phyloP scores from a whole-genome alignment of 2,113 vertebrate genomes.

The Actinemys pallida region DNA sequence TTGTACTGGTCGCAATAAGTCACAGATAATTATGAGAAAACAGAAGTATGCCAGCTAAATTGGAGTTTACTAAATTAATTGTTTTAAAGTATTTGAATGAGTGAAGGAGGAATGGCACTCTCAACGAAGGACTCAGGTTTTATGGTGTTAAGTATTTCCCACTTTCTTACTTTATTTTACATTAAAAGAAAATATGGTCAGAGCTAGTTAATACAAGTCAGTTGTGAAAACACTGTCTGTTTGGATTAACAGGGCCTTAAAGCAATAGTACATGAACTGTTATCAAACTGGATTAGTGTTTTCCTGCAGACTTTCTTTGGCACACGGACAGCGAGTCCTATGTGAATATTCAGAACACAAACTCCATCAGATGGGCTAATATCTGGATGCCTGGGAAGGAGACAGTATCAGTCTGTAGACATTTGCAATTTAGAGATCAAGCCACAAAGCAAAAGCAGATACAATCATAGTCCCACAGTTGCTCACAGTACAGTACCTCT shows the following conservation, averaged over 20 bases:
- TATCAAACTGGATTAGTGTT: background rate
- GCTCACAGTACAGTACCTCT: background rate
- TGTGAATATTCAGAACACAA: background rate
- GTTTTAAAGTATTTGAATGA: background rate
- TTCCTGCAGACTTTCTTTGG: background rate
- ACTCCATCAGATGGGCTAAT: background rate
- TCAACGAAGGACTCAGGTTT: background rate
- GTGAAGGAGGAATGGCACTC: background rate
- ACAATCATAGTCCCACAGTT: background rate
- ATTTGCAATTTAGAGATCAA: background rate
- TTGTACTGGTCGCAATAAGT: background rate
- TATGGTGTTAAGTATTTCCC: background rate
- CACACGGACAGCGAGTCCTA: background rate
- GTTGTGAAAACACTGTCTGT: background rate
- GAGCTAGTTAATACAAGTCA: background rate
- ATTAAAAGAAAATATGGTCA: background rate
- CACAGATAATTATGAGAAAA: background rate
- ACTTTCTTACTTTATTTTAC: background rate
- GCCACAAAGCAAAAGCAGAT: background rate
- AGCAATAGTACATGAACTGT: background rate
- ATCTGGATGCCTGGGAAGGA: background rate
- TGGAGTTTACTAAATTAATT: background rate
- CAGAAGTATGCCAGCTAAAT: background rate
- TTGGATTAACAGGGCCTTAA: background rate
- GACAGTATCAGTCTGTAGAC: accelerated